Conservation (phyloP, 2,888 invertebrate species). For the Rosalia funebris region DNA sequence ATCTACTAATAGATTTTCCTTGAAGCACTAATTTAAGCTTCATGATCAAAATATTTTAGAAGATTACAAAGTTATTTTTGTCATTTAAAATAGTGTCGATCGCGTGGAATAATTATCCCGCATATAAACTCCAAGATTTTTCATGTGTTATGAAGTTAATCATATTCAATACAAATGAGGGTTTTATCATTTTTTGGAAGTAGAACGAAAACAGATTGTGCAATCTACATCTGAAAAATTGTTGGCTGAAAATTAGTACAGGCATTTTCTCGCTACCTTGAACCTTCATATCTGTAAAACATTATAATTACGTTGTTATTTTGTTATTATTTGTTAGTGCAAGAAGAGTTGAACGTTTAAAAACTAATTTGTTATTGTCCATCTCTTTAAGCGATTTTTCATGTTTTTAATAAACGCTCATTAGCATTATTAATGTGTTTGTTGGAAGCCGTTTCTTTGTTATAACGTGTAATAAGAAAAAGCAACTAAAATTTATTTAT, state of each 20-base stretch:
- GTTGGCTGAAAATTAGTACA: not conserved
- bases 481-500: too few relatives aligned
- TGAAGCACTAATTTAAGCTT: not conserved
- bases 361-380: not conserved
- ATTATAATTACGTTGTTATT: not conserved
- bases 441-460: too few relatives aligned
- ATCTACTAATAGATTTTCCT: not conserved
- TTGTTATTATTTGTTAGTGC: too few relatives aligned
- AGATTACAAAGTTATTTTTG: too few relatives aligned
- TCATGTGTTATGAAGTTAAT: constrained; percentile 9
- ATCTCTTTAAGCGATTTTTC: not conserved
- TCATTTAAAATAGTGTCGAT: too few relatives aligned
- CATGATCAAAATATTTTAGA: not conserved
- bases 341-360: not conserved
- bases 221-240: not conserved
- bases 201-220: constrained; percentile 6
- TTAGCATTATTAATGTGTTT: not conserved
- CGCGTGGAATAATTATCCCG: too few relatives aligned
- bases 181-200: constrained; percentile 2
- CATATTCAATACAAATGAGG: constrained; percentile 1
- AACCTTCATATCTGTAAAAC: not conserved
- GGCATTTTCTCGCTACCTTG: not conserved
- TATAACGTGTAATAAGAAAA: too few relatives aligned
- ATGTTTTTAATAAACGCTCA: not conserved
- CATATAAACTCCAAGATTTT: constrained; percentile 18